Conservation (phyloP, 2,888 invertebrate species). For the Pedicia rivosa region DNA sequence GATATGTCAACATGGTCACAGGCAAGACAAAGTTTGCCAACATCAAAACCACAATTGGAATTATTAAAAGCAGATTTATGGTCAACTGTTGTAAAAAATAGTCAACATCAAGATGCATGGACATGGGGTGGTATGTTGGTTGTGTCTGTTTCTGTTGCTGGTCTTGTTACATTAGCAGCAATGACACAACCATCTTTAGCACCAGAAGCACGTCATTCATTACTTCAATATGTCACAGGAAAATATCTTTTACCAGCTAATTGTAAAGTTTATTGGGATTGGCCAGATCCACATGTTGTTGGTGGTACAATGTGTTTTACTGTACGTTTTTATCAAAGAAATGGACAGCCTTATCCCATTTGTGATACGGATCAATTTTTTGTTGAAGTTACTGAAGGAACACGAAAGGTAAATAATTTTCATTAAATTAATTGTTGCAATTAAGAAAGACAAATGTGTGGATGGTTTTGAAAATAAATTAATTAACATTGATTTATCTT, state of each 20-base stretch:
- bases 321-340: slow-evolving; percentile 80
- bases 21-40: slow-evolving; percentile 67
- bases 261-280: slow-evolving; percentile 69
- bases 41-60: slow-evolving; percentile 62
- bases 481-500: neutral
- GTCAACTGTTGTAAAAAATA: slow-evolving; percentile 73
- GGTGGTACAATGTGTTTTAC: slow-evolving; percentile 86
- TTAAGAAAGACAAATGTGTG: no score
- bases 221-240: slow-evolving; percentile 81
- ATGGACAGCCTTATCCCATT: slow-evolving; percentile 87
- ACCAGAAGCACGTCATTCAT: slow-evolving; percentile 78
- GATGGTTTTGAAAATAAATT: slow-evolving; percentile 2
- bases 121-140: slow-evolving; percentile 88
- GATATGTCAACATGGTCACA: slow-evolving; percentile 66
- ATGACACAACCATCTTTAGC: slow-evolving; percentile 83
- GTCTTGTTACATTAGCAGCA: slow-evolving; percentile 74
- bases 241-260: slow-evolving; percentile 79
- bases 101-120: slow-evolving; percentile 79
- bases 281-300: slow-evolving; percentile 78
- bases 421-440: neutral
- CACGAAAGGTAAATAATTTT: slow-evolving; percentile 42
- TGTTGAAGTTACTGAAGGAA: slow-evolving; percentile 74
- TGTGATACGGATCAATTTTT: slow-evolving; percentile 83
- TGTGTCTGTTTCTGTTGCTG: slow-evolving; percentile 77
- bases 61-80: slow-evolving; percentile 66